A percentile compares a stretch with the other conserved stretches of the same genome.
Evolutionary conservation across 53 echinoderm and acorn worm genomes (phyloP).

Genomic region (Henricia sp.): DNA sequence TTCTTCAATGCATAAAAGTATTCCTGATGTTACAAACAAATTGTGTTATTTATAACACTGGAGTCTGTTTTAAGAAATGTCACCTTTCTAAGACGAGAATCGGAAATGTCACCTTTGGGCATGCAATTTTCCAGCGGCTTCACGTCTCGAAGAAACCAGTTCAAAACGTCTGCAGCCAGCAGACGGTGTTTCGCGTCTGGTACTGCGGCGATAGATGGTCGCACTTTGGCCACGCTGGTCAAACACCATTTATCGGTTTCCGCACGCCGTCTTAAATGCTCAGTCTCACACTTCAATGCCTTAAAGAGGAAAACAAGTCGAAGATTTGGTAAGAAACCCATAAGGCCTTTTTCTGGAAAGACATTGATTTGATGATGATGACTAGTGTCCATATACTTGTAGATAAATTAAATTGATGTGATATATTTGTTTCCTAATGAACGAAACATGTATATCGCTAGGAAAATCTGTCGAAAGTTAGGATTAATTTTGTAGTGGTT

Average conservation of each 20-base stretch:
- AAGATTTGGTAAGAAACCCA: too few species aligned
- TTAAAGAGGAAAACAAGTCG: too few species aligned
- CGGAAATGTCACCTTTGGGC: constrained; percentile 41
- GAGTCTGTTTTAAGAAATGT: too few species aligned
- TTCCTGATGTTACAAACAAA: neutral
- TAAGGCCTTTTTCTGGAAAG: too few species aligned
- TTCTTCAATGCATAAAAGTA: neutral
- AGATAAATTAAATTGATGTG: too few species aligned
- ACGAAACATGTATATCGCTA: too few species aligned
- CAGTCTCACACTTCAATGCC: neutral
- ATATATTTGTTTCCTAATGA: too few species aligned
- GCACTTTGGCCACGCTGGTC: constrained; percentile 13
- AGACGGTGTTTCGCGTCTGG: neutral
- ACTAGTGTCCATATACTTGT: too few species aligned
- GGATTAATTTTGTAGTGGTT: too few species aligned
- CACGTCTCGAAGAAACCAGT: constrained; percentile 15
- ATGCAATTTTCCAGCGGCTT: constrained; percentile 29
- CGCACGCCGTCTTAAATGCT: constrained; percentile 11
- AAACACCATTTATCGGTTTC: constrained; percentile 9
- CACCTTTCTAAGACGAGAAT: neutral
- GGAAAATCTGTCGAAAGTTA: too few species aligned
- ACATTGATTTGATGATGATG: too few species aligned
- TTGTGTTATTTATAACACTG: too few species aligned
- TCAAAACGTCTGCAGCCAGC: neutral
- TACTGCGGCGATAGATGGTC: neutral